Base-by-base conservation (phyloP, 2,113 vertebrate genomes). In the Girardinichthys multiradiatus region DNA sequence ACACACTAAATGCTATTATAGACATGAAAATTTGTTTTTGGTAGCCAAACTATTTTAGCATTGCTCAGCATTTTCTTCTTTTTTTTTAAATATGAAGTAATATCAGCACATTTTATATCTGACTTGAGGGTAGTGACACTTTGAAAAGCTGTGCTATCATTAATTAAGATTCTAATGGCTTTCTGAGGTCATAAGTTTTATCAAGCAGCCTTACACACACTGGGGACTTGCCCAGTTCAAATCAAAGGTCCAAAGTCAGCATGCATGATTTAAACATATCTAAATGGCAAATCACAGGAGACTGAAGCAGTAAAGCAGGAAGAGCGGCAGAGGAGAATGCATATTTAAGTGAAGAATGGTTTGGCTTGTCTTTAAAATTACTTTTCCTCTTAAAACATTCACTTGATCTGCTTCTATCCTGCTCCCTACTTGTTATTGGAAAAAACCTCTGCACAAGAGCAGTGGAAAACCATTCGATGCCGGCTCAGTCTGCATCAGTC, bases 311-410 rank as follows among this genome's bases (percentile, higher is more conserved):
- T 62, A 81, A 73, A 64, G 70, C 57, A 48, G 69, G 51, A 66
- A 77, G 68, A 58, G 67, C 51, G 2, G 63, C 29, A 31, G 76
- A 77, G 42, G 79, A 77, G 61, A 70, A 57, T 30, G 79, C 21
- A 33, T 15, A 59, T 84, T 76, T 35, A 68, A 72, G 81, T 77
- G 74, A 79, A 68, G 78, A 80, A 81, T 69, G 59, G 65, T 65
- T 73, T 17, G 73, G 68, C 80, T 82, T 79, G 79, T 86, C 80
- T 85, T 90, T 74, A 81, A 78, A 83, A 90, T 90, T 79, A 90
- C 86, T 81, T 90, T 77, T 80, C 77, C 68, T 87, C 84, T 90
- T 86, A 88, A 91, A 90, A 87, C 87, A 89, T 85, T 83, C 83
- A 82, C 87, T 92, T 89, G 76, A 80, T 91, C 87, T 87, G 83